Evolutionary conservation across 2,888 invertebrate species (phyloP), one percentile per base, ranked within the genome.

Genomic region (Exephanes ischioxanthus): DNA sequence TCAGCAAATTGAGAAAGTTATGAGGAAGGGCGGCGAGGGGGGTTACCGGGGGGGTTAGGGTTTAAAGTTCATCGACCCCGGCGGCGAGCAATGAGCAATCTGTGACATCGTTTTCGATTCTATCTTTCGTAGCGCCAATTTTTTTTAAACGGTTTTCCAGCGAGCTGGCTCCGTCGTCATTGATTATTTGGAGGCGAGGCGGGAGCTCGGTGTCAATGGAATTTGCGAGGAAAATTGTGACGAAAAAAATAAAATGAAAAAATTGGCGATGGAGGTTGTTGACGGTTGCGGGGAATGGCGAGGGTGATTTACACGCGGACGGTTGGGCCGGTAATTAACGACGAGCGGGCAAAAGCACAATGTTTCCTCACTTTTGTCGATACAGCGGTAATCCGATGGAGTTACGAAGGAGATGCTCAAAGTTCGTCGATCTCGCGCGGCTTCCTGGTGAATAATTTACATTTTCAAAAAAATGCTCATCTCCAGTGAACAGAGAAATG

Each of bases 1-100:
- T 53, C 48, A 16, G 58, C 41, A 80, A 80, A 72, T 71, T 61
- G 80, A 80, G 66, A 80, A 73, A 67, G 66, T 80, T 80, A 67
- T 19, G 76, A 66, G 63, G 33, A 26, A 30, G 61, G 16, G 3
- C 7, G 61, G 61, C 5, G 61, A 61, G 26, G 58, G 58, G 19
- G 58, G 19, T 3, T 3, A 26, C 19, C 2, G 58, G 9, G 55
- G 9, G 55, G 22, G 7, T 55, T 9, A 4, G 61, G 30, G 61
- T 61, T 61, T 61, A 61, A 61, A 61, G 61, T 61, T 61, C 61
- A 30, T n/a, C 30, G 61, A 61, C 61, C 61, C 30, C 26, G 2
- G 11, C 4, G 61, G 14, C 30, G 16, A 33, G 16, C 61, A 61
- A 61, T 61, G 61, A 30, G 30, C 61, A 16, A 33, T 61, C 30